Evolutionary conservation across 1,140 invertebrate species (phyloP).

Genomic region (Penaeus vannamei): DNA sequence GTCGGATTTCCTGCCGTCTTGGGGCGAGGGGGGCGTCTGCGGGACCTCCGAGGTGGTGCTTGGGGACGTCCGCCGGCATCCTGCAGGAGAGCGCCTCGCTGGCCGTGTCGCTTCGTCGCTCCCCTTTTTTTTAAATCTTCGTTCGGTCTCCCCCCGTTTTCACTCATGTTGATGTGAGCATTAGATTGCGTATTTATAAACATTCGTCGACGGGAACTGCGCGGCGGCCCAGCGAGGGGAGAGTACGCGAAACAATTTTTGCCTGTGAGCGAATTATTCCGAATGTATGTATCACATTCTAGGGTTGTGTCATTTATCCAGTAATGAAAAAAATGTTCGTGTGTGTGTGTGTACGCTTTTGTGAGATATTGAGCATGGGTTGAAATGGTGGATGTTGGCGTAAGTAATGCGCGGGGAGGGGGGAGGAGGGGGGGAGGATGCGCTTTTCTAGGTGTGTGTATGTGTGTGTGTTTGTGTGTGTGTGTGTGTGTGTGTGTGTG

Average conservation of each 20-base stretch:
- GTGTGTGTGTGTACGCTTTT: constrained; percentile 6
- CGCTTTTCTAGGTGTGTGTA: background rate
- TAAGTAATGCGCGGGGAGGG: no score
- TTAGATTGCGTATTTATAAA: constrained; percentile 39
- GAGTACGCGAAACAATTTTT: constrained; percentile 44
- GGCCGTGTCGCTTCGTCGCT: background rate
- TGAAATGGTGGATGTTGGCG: no score
- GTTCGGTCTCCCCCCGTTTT: background rate
- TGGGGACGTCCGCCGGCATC: no score
- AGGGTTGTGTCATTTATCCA: constrained; percentile 35
- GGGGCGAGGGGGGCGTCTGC: no score
- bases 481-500: constrained; percentile 32
- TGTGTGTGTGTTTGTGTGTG: constrained; percentile 20
- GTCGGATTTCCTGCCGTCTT: no score
- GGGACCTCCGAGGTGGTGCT: no score
- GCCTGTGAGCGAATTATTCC: constrained; percentile 43
- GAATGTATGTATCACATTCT: constrained; percentile 56
- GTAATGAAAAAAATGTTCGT: constrained; percentile 43
- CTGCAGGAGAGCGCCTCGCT: background rate
- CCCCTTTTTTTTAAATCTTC: background rate
- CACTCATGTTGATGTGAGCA: constrained; percentile 4
- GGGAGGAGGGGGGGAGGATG: background rate
- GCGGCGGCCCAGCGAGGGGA: constrained; percentile 20
- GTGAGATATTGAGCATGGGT: no score
- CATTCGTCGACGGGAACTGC: constrained; percentile 13